Evolutionary conservation across 35 echinoderm and acorn worm genomes (phyloP), one percentile per base, ranked within the genome.

Genomic region (Holothuria glaberrima): DNA sequence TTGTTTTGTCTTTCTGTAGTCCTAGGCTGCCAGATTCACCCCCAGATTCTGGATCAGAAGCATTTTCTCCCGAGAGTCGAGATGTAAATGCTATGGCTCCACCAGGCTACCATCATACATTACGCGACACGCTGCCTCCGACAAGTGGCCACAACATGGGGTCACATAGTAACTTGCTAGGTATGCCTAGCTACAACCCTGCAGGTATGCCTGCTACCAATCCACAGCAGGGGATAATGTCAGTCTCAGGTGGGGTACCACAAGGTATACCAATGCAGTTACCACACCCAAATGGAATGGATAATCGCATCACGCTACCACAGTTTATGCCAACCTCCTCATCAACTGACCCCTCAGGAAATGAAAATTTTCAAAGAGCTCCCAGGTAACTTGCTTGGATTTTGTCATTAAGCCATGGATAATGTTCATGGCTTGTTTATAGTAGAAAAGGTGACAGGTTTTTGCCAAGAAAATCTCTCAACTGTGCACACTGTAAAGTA

Each of bases 21-120:
- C 80, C 80, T 7, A 48, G 80, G 59, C 59, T 84, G 48, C 80
- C 80, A 63, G 80, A 84, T 34, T 84, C 80, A 84, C 80, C 80
- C 25, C 80, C 80, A 35, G 80, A 84, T 63, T 84, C 80, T 58
- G 80, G 80, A 33, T 84, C 54, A 58, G 80, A 84, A 29, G 80
- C 80, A 48, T 84, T 84, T 10, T 84, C 80, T 27, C 80, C 80
- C 2, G 80, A 84, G 80, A 61, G 59, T 38, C 52, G 80, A 84
- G 80, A 84, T 63, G 80, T 31, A 56, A 63, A 46, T 32, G 58
- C 12, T 33, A 78, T 78, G 74, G 74, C 74, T 28, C 74, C 74
- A 9, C 74, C 74, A n/a, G 74, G 74, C 38, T 78, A 78, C 41
- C 74, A 78, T 78, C 74, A 48, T 28, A 58, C 59, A 25, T n/a